Evolutionary conservation across 2,113 vertebrate genomes (phyloP).

Genomic region (Rhinopithecus roxellana): DNA sequence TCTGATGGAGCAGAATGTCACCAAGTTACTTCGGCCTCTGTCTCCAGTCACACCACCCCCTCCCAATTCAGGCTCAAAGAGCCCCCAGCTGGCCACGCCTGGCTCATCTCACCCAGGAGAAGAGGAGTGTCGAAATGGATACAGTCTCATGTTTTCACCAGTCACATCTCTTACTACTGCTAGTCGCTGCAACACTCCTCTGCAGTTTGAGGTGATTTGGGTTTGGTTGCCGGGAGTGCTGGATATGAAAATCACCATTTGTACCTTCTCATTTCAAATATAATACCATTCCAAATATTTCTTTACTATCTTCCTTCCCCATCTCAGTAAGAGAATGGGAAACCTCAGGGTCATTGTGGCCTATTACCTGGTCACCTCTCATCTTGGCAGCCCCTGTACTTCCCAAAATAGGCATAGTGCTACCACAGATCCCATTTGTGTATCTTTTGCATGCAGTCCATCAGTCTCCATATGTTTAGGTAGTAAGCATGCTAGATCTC

Average conservation of each 20-base stretch:
- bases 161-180: conserved; percentile 91
- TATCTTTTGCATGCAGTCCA: conserved; percentile 44
- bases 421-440: background rate
- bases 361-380: conserved; percentile 63
- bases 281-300: conserved; percentile 33
- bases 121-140: conserved; percentile 88
- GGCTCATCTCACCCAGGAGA: conserved; percentile 86
- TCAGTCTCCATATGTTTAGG: background rate
- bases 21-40: conserved; percentile 90
- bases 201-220: conserved; percentile 95
- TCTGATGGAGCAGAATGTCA: conserved; percentile 86
- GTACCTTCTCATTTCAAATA: conserved; percentile 58
- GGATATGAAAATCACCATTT: conserved; percentile 44
- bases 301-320: conserved; percentile 45
- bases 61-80: conserved; percentile 82
- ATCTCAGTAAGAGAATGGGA: conserved; percentile 45
- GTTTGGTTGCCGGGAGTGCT: background rate
- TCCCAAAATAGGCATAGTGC: background rate
- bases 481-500: conserved; percentile 37
- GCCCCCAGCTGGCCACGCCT: conserved; percentile 86
- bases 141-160: conserved; percentile 91
- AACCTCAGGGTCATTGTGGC: conserved; percentile 48
- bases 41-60: conserved; percentile 93
- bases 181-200: conserved; percentile 98
- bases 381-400: conserved; percentile 39